Conservation (phyloP, 2,113 vertebrate genomes). For the Macrotis lagotis region DNA sequence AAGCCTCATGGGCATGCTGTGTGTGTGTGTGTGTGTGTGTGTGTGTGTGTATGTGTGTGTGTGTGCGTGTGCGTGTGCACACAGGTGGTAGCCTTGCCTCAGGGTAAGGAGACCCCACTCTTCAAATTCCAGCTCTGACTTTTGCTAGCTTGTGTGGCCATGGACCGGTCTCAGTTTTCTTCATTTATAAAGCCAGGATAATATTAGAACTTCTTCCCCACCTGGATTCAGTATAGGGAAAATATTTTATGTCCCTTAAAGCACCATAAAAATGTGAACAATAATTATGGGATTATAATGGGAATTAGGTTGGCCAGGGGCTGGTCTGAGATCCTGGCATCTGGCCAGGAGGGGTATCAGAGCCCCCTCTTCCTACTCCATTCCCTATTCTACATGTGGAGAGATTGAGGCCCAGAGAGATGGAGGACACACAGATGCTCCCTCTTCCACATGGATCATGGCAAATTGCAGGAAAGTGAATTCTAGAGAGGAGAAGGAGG, state of each 20-base stretch:
- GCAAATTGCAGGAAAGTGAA: not conserved
- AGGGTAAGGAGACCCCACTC: not conserved
- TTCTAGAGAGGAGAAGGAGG: no score
- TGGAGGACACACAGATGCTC: not conserved
- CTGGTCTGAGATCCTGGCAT: not conserved
- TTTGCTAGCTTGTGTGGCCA: not conserved
- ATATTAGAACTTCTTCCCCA: not conserved
- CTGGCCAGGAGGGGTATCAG: not conserved
- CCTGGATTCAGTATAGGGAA: not conserved
- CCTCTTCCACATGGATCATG: not conserved
- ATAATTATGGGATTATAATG: not conserved
- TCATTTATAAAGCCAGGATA: not conserved
- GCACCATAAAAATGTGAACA: not conserved
- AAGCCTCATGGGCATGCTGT: not conserved
- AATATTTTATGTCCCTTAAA: not conserved
- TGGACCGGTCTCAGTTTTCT: not conserved
- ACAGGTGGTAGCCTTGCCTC: not conserved
- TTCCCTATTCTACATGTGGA: not conserved
- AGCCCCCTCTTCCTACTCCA: not conserved
- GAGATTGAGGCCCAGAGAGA: not conserved
- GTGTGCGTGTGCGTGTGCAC: no score
- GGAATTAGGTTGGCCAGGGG: not conserved
- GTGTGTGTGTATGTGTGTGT: no score
- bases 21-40: no score
- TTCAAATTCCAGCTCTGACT: not conserved